Evolutionary conservation across 2,888 invertebrate genomes (phyloP), one percentile per base, ranked within the genome.

Genomic region (Drosophila pseudotalamancana): DNA sequence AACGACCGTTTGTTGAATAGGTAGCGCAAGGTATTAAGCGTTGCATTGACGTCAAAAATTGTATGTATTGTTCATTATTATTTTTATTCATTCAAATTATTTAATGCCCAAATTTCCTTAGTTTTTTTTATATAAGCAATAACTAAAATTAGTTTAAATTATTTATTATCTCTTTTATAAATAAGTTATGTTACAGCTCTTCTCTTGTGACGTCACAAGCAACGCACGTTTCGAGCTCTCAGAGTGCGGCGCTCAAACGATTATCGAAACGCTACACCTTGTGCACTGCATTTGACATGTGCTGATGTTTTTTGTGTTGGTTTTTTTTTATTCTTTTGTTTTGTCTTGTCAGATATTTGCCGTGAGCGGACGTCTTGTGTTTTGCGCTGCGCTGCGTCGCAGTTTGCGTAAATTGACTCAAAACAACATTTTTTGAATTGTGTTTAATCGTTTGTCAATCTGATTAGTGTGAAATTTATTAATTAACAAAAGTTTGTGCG

Each of bases 371-470:
- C 77, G 77, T 82, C 57, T 60, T 74, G 51, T 75, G 79, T 54
- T 57, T 42, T 45, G 77, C 73, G 80, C 75, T 64, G 84, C 84
- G 84, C 84, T 77, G 70, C 77, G 73, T 83, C 69, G 80, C 83
- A 78, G 84, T 77, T 76, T 43, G 80, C 84, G 78, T 79, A 62
- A 61, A 76, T 77, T 50, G 56, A 75, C 51, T 73, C 67, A 55
- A 73, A 61, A 75, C 63, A 43, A 43, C 67, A 46, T 62, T 71
- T 43, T 71, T 59, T 67, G 29, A 73, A 73, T 66, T 68, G 72
- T 70, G 66, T 65, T 70, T 74, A 12, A 55, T 27, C 57, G 55
- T 65, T 77, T 65, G 21, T 61, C 34, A 53, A 40, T 83, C 48
- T 55, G 57, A 57, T 64, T 61, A 45, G 40, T 51, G 27, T n/a